Base-by-base conservation (phyloP, 2,888 invertebrate species). In the Orchesella flavescens region DNA sequence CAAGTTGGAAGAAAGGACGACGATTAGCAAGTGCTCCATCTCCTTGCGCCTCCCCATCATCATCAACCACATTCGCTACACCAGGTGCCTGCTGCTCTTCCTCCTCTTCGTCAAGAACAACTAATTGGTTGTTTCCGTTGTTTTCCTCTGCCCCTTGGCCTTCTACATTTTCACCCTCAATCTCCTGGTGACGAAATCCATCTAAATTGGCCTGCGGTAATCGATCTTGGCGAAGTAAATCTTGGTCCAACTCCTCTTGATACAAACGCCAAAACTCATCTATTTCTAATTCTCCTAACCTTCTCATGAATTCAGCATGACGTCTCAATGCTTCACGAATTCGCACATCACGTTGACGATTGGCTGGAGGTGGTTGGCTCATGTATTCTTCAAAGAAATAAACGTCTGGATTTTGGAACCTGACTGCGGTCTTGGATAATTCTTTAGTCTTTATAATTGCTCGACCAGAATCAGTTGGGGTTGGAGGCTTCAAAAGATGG, bases 361-460 rank as follows among this genome's bases (percentile, higher is more conserved):
- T 57, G 0, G 44, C 19, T 5, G 57, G 68, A 66, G 68, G 59
- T 7, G n/a, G 19, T 1, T 72, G 77, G 12, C 77, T 72, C 17
- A 72, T 65, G 43, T 83, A 72, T 19, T 83, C 83, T 59, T 83
- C 83, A 46, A 83, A 83, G 61, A 83, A 83, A 3, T 83, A 72
- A 5, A n/a, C 46, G 24, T 83, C 83, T 10, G 21, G 71, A 5
- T n/a, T 44, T 43, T 46, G 10, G 15, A 44, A 83, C n/a, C 71
- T 83, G 66, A 66, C 59, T 65, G 61, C 13, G 13, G n/a, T 3
- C 13, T 24, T 44, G 21, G 77, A 19, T 10, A 73, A 10, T n/a
- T 43, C 53, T 21, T 57, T 75, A 7, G 69, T 43, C 34, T 82
- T 82, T 4, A 82, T 43, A 5, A 82, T 71, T 0, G 65, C 55